Evolutionary conservation across 2,113 vertebrate species (phyloP), one percentile per base, ranked within the genome.

Genomic region (Lathamus discolor): DNA sequence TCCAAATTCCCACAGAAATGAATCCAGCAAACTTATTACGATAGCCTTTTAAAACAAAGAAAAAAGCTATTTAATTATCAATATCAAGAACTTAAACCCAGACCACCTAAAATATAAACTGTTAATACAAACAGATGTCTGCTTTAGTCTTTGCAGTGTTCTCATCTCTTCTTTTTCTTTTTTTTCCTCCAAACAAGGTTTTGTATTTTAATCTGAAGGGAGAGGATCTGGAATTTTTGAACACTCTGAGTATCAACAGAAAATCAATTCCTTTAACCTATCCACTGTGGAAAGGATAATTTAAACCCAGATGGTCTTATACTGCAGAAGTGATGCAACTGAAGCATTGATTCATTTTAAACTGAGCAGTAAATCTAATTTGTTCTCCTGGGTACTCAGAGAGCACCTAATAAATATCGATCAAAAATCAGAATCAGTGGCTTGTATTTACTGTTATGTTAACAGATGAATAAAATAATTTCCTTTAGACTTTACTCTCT

Each of bases 241-340:
- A 92, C 17, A 68, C 70, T 48, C 6, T 87, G 72, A 95, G 94
- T 37, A 64, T 74, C 68, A 95, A 86, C 68, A 92, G 70, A 90
- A 97, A 95, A 44, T 54, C 84, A 68, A 92, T 97, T 88, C 41
- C 87, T 82, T 70, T 97, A 49, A 95, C 69, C 17, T 95, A 74
- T 48, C 81, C 87, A 7, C 51, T 90, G 12, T 90, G 83, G 92
- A 96, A 92, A 88, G 86, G 87, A 62, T 96, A 77, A 86, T 77
- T 93, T 68, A 39, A 95, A 95, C 72, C 7, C 33, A 48, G 44
- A 74, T 76, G 43, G 17, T 91, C 86, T 79, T 66, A 27, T 33
- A 62, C 20, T 17, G 48, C 28, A 68, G 17, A 70, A 78, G 16
- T 33, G 55, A 49, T 61, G 33, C 31, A 82, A 20, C 33, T 59